Conservation (phyloP, 2,888 invertebrate genomes). For the Volucella bombylans region DNA sequence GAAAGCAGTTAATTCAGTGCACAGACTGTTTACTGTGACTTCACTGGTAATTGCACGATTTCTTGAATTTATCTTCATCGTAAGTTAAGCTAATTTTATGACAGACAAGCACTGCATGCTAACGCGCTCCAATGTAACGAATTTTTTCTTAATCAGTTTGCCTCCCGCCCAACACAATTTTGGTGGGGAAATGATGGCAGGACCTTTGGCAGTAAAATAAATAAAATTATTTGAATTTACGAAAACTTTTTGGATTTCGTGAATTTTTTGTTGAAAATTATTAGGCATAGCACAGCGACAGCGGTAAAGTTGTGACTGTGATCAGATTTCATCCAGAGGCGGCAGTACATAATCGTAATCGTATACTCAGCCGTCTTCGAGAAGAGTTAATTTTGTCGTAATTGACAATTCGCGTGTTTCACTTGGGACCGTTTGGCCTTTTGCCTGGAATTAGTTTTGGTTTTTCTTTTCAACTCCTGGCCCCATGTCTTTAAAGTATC, state of each 20-base stretch:
- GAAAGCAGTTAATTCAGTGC: conserved; percentile 62
- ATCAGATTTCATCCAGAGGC: conserved; percentile 62
- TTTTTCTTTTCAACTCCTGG: conserved; percentile 5
- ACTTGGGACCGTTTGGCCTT: conserved; percentile 61
- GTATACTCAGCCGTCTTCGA: neutral
- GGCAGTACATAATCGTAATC: conserved; percentile 35
- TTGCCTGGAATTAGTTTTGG: conserved; percentile 27
- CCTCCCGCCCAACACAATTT: neutral
- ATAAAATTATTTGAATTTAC: conserved; percentile 68
- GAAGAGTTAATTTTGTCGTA: conserved; percentile 70
- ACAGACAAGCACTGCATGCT: conserved; percentile 73
- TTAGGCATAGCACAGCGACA: conserved; percentile 20
- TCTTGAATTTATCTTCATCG: conserved; percentile 71
- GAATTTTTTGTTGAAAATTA: conserved; percentile 44
- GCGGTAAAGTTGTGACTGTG: conserved; percentile 24
- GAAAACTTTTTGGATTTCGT: conserved; percentile 62
- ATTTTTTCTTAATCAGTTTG: conserved; percentile 60
- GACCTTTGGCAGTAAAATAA: conserved; percentile 54
- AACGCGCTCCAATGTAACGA: conserved; percentile 56
- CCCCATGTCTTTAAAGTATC: neutral
- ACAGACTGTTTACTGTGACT: conserved; percentile 57
- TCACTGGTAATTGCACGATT: conserved; percentile 71
- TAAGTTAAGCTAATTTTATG: conserved; percentile 74
- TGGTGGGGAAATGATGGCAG: neutral
- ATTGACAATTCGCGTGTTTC: conserved; percentile 73